Percentiles rank a stretch among this genome's conserved stretches.
phyloP scores from a whole-genome alignment of 2,888 invertebrate genomes.

The Apoda limacodes region DNA sequence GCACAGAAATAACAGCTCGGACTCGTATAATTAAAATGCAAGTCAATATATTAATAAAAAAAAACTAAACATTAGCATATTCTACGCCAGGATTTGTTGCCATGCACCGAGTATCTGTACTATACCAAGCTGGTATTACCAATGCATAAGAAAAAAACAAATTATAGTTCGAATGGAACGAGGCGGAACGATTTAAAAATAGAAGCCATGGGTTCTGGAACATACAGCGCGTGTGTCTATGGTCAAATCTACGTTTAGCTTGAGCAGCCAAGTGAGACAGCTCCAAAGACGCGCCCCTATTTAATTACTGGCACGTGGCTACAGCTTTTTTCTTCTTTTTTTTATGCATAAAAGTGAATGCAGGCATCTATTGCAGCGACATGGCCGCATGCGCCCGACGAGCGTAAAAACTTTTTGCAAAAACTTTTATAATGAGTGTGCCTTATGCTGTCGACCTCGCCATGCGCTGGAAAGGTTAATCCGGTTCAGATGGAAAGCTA shows the following conservation, averaged over 20 bases:
- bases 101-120: not conserved
- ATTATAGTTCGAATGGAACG: constrained; percentile 43
- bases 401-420: constrained; percentile 43
- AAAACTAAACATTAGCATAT: too few relatives aligned
- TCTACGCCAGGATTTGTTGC: too few relatives aligned
- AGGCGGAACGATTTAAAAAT: constrained; percentile 28
- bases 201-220: constrained; percentile 24
- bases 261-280: constrained; percentile 46
- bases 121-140: too few relatives aligned
- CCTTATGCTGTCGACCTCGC: constrained; percentile 38
- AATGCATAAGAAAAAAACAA: constrained; percentile 26
- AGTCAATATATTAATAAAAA: too few relatives aligned
- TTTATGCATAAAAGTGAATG: constrained; percentile 40
- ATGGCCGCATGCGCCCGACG: constrained; percentile 40
- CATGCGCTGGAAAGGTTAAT: constrained; percentile 42
- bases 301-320: constrained; percentile 60
- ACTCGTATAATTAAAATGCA: too few relatives aligned
- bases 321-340: constrained; percentile 50
- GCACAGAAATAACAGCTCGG: constrained; percentile 27
- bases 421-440: constrained; percentile 35
- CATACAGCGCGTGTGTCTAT: constrained; percentile 43
- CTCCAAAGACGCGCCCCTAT: constrained; percentile 34
- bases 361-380: constrained; percentile 37
- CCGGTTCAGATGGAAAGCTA: too few relatives aligned
- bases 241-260: constrained; percentile 38